Evolutionary conservation across 2,113 vertebrate genomes (phyloP), one percentile per base, ranked within the genome.

Genomic region (Ciconia stormi): DNA sequence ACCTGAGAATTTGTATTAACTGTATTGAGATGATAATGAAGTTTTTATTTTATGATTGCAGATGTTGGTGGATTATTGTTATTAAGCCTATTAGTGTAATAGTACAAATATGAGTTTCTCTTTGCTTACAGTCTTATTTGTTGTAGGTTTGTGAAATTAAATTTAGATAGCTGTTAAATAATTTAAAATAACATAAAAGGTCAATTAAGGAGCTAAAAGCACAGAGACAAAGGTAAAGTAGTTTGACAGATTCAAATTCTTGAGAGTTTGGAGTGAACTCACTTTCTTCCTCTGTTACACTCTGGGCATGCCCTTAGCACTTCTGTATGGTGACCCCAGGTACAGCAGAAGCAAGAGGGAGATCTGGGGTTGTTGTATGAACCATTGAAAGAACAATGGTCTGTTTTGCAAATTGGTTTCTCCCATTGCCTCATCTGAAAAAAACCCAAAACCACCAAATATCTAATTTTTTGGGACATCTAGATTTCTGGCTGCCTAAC

Each of bases 1-100:
- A 98, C 98, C 98, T 98, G 97, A 97, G 95, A 94, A 96, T 97
- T 98, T 97, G 95, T 94, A 96, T 98, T 95, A 93, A 97, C 96
- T 97, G 92, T 89, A 98, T 98, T 98, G 97, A 98, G 96, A 98
- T 97, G 97, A 96, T 98, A 98, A 98, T 98, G 93, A 98, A 97
- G 97, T 96, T 98, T 94, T 98, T 98, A 97, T 98, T 98, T 98
- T 98, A 97, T 96, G 96, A 97, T 97, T 98, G 96, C 95, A 97
- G 97, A 98, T 98, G 97, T 96, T 97, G 93, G 90, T 90, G 87
- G 94, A 98, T 98, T 98, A 97, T 98, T 98, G 87, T 98, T 97
- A 98, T 98, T 98, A 98, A 97, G 93, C 85, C 94, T 97, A 98
- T 98, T 98, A 98, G 96, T 96, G 77, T 95, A 98, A 98, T 88